Percentiles rank a stretch among this genome's conserved stretches.
Evolutionary conservation across 2,888 invertebrate species (phyloP).

Genomic region (Philopedon plagiatum): DNA sequence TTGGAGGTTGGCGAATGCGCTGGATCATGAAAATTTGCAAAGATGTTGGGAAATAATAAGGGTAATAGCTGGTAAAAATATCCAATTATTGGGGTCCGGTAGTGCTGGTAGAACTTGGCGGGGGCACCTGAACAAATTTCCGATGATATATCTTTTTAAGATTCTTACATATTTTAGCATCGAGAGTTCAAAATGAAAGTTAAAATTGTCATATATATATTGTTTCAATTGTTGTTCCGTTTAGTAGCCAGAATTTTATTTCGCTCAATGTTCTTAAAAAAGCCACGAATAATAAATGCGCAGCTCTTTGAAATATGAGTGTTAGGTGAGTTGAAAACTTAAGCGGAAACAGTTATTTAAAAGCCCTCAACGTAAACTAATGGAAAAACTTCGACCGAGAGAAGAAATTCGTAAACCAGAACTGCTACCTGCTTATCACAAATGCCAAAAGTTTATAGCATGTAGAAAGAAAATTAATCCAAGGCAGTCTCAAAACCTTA

Average conservation of each 20-base stretch:
- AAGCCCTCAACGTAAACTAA: constrained; percentile 14
- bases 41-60: no score
- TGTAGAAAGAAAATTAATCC: background rate
- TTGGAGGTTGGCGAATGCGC: no score
- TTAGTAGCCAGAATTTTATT: background rate
- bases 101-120: no score
- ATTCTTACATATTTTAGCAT: no score
- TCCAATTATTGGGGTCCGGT: no score
- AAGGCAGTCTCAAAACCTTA: background rate
- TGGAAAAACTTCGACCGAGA: constrained; percentile 21
- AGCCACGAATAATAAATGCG: background rate
- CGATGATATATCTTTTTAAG: no score
- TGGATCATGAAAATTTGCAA: no score
- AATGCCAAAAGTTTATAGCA: background rate
- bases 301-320: background rate
- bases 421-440: constrained; percentile 15
- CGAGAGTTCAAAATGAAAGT: no score
- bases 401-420: constrained; percentile 16
- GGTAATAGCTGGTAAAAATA: no score
- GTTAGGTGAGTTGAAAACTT: background rate
- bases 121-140: no score
- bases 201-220: no score
- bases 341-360: constrained; percentile 6
- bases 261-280: background rate
- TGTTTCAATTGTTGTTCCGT: no score